These are phyloP conservation scores for Phoeniculus purpureus DNA, from an alignment of 2,797 vertebrate genomes.

Conservation along the genomic window DNA sequence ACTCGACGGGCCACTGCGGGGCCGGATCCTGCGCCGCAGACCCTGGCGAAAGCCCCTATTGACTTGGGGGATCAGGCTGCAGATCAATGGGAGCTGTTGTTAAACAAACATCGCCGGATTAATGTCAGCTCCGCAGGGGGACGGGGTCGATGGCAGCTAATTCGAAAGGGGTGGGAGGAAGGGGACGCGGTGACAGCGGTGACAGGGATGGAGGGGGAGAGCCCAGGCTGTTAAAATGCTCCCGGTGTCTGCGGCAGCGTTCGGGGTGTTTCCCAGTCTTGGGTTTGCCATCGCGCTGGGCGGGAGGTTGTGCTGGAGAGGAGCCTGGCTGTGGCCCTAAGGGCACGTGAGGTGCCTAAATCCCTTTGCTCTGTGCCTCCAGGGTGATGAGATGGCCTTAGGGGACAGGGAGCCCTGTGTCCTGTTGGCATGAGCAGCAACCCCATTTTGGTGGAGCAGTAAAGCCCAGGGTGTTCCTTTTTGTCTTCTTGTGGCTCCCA, in stretches of 20 bases:
- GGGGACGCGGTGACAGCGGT: constrained; percentile 21
- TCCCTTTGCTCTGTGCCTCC: not conserved
- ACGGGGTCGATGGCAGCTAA: constrained; percentile 50
- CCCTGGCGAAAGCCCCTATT: not conserved
- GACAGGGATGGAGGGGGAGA: not conserved
- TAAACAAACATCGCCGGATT: constrained; percentile 27
- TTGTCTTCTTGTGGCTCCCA: not conserved
- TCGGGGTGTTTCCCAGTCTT: rapidly evolving
- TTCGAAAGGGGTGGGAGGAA: not conserved
- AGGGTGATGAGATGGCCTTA: not conserved
- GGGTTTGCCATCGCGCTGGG: not conserved
- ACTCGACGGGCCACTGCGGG: not conserved
- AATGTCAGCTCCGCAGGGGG: constrained; percentile 32
- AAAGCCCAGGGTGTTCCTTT: not conserved
- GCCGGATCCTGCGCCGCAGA: constrained; percentile 13
- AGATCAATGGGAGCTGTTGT: constrained; percentile 35
- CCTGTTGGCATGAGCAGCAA: not conserved
- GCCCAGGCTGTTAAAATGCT: not conserved
- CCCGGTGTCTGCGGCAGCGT: not conserved
- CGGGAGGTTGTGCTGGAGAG: not conserved
- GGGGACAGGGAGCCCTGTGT: not conserved
- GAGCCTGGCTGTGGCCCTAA: not conserved
- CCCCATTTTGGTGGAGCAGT: rapidly evolving
- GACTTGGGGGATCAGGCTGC: constrained; percentile 47
- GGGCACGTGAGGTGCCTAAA: not conserved